A percentile compares a stretch with the other conserved stretches of the same genome.
Conservation (phyloP, 1,140 invertebrate genomes). For the Camponotus pennsylvanicus region DNA sequence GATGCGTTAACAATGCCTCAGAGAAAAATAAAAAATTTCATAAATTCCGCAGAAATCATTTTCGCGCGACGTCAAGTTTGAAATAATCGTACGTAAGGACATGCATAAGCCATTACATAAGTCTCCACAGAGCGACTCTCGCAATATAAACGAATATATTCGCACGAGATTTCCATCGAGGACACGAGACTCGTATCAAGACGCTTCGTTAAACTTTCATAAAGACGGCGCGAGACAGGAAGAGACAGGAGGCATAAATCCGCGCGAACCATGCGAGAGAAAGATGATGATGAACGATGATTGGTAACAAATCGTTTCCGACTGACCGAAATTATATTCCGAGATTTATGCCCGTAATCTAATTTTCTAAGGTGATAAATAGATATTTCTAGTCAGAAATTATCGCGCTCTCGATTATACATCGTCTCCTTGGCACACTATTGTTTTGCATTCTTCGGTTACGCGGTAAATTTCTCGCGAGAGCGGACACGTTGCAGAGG, state of each 20-base stretch:
- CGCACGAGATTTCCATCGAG: background rate
- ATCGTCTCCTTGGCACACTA: background rate
- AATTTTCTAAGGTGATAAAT: conserved; percentile 31
- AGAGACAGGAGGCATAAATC: background rate
- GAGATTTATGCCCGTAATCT: background rate
- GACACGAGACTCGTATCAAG: conserved; percentile 28
- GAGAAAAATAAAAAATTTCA: background rate
- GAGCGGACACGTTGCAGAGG: background rate
- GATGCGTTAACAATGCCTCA: background rate
- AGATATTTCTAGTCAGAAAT: conserved; percentile 33
- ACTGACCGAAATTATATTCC: conserved; percentile 6
- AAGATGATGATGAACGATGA: conserved; percentile 51
- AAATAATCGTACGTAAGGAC: background rate
- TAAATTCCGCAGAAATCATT: background rate
- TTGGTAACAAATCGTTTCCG: conserved; percentile 15
- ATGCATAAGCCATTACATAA: background rate
- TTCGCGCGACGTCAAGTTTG: background rate
- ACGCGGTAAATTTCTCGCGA: background rate
- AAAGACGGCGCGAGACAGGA: background rate
- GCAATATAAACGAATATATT: background rate
- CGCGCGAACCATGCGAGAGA: background rate
- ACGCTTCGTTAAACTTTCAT: conserved; percentile 46
- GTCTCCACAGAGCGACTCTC: background rate
- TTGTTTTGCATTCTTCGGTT: background rate
- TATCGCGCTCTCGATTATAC: conserved; percentile 10